Evolutionary conservation across 1,140 invertebrate species (phyloP), one percentile per base, ranked within the genome.

Genomic region (Sinonovacula constricta): DNA sequence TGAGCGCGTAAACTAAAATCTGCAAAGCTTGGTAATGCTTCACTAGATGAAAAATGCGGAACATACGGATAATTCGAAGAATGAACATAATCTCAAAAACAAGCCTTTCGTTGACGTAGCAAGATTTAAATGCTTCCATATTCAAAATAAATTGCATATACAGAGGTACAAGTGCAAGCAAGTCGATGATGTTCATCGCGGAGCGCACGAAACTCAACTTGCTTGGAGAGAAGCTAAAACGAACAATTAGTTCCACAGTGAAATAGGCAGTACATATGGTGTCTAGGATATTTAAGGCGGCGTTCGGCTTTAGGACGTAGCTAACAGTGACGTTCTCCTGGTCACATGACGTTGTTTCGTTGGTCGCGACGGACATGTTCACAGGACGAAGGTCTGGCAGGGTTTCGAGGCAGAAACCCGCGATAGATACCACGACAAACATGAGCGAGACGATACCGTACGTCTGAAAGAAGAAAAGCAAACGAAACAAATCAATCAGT

Each of bases 321-420:
- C n/a, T n/a, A n/a, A n/a, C n/a, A 34, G 79, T 54, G 1, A 39
- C 33, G n/a, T 57, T 66, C 33, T 60, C 57, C 5, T 51, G 62
- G n/a, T 79, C 77, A 33, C 49, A 60, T 10, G 1, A 45, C 26
- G 24, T 66, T 15, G 66, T 78, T 5, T 30, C 45, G 26, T 54
- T 62, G 26, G 85, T 74, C 45, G 85, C 82, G 0, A 89, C 81
- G 34, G 87, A 72, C n/a, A 87, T 85, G 56, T 86, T 83, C 1
- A 86, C 62, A 0, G 96, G 95, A 31, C 95, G 91, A 81, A 96
- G 93, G 83, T 94, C 94, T 0, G 96, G 95, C 87, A 97, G 94
- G 0, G 97, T 98, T 91, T 98, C 98, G 87, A 98, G 91, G 91
- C 96, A 98, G 91, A 98, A 98, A 57, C 95, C 97, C 57, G 97